A percentile compares a stretch with the other conserved stretches of the same genome.
These are phyloP conservation scores for Microplitis demolitor DNA, from an alignment of 1,140 invertebrate species.

Conservation along the genomic window DNA sequence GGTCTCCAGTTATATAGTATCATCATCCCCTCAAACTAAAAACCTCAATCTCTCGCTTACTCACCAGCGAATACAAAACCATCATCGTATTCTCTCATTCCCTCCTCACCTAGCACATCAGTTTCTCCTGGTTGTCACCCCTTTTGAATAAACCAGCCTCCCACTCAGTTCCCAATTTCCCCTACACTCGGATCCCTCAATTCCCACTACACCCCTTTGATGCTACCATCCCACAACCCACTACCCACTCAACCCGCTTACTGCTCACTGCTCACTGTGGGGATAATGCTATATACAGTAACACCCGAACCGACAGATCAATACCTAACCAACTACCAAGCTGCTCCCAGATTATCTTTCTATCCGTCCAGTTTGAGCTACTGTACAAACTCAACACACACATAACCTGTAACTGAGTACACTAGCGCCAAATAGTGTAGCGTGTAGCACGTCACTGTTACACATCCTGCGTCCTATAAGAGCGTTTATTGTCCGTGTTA, in stretches of 20 bases:
- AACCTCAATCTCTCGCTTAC: no score
- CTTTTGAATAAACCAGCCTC: constrained; percentile 36
- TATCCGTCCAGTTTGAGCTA: constrained; percentile 50
- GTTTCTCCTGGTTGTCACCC: not conserved
- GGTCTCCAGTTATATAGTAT: no score
- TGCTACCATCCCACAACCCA: constrained; percentile 12
- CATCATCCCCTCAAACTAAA: no score
- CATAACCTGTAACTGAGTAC: no score
- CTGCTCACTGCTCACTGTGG: constrained; percentile 36
- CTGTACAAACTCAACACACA: constrained; percentile 30
- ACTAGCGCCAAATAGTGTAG: no score
- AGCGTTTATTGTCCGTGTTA: not conserved
- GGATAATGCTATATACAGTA: constrained; percentile 35
- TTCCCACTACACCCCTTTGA: constrained; percentile 30
- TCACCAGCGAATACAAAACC: not conserved
- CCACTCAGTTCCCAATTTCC: constrained; percentile 36
- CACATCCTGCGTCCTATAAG: not conserved
- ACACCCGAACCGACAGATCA: constrained; percentile 55
- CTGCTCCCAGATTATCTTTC: constrained; percentile 54
- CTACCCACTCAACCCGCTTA: constrained; percentile 32
- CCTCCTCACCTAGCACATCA: no score
- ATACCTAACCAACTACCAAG: constrained; percentile 55
- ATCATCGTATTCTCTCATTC: not conserved
- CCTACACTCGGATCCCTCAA: constrained; percentile 11
- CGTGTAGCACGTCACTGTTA: no score